Evolutionary conservation across 2,888 invertebrate genomes (phyloP).

Genomic region (Clitarchus hookeri): DNA sequence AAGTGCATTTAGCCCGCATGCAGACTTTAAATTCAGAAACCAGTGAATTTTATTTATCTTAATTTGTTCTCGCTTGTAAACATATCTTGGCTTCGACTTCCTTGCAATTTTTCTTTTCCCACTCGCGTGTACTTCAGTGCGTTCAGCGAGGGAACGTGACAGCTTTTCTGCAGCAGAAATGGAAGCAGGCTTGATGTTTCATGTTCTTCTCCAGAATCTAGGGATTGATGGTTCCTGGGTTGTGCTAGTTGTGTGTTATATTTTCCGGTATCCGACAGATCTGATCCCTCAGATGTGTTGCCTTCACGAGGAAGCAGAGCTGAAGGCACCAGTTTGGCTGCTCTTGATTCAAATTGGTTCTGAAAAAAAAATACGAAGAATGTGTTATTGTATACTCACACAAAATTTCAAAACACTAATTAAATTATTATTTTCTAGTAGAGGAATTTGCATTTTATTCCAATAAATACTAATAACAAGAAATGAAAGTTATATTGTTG

Average conservation of each 20-base stretch:
- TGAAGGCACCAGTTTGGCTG: neutral
- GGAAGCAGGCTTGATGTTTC: neutral
- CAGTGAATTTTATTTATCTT: neutral
- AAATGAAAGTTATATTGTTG: neutral
- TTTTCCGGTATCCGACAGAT: neutral
- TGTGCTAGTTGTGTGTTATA: neutral
- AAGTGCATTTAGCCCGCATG: neutral
- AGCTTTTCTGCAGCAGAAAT: neutral
- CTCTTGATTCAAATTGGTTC: neutral
- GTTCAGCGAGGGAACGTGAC: neutral
- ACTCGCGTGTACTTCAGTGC: neutral
- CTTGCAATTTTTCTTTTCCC: neutral
- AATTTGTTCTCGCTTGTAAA: neutral
- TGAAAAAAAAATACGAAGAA: neutral
- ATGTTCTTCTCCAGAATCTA: neutral
- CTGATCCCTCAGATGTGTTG: neutral
- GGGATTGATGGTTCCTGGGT: neutral
- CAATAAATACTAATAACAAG: neutral
- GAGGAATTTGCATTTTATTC: neutral
- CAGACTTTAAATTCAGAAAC: neutral
- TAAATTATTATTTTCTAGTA: neutral
- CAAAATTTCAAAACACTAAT: neutral
- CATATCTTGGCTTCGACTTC: neutral
- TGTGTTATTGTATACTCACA: neutral
- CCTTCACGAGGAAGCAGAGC: neutral